These are phyloP conservation scores for Albula glossodonta DNA, from an alignment of 2,113 vertebrate species.

Conservation along the genomic window DNA sequence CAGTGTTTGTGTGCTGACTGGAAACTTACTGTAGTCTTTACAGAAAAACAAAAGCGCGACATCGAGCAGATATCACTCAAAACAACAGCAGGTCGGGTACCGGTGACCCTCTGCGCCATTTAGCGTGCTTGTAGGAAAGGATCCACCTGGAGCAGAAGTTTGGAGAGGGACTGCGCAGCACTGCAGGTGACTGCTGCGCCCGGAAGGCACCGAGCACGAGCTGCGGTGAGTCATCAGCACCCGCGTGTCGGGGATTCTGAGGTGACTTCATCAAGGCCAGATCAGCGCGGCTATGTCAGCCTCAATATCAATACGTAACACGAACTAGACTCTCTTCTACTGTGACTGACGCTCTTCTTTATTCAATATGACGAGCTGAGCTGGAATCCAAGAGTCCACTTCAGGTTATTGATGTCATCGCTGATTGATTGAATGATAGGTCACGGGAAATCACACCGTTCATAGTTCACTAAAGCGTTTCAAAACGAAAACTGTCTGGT, in stretches of 20 bases:
- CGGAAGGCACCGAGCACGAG: no score
- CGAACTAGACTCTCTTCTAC: background rate
- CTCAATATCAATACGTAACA: background rate
- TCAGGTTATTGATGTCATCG: background rate
- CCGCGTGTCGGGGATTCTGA: background rate
- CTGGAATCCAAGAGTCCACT: background rate
- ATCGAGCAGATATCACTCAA: no score
- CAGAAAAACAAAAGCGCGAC: no score
- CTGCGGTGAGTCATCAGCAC: background rate
- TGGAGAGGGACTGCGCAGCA: background rate
- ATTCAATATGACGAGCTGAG: slow-evolving; percentile 3
- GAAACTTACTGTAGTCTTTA: background rate
- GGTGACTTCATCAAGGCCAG: slow-evolving; percentile 6
- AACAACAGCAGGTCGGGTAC: no score
- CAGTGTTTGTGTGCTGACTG: background rate
- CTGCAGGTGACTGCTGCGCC: background rate
- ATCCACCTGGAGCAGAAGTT: background rate
- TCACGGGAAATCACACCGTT: no score
- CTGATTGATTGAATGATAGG: background rate
- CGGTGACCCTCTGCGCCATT: background rate
- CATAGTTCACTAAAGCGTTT: no score
- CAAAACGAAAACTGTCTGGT: no score
- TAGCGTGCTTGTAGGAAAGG: background rate
- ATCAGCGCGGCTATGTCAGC: background rate
- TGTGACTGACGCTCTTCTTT: background rate